These are phyloP conservation scores for Parauchenoglanis ngamensis DNA, from an alignment of 2,797 vertebrate genomes.

Conservation along the genomic window DNA sequence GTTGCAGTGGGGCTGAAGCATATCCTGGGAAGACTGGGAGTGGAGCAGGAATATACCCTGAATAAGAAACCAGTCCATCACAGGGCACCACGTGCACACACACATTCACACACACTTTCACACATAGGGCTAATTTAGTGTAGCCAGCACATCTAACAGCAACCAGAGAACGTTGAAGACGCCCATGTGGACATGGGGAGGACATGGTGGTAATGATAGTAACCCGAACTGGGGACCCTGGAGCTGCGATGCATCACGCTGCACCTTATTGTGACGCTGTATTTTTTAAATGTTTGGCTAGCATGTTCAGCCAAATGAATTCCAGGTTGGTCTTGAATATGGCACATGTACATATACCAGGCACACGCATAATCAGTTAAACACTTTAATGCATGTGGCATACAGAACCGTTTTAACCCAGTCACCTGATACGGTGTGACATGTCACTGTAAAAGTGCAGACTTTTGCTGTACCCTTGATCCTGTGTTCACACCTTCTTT, in stretches of 20 bases:
- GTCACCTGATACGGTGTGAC: conserved; percentile 27
- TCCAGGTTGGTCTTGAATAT: not conserved
- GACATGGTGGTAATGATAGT: not conserved
- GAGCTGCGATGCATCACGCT: not conserved
- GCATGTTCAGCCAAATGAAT: not conserved
- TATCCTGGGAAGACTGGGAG: not conserved
- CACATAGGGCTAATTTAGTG: not conserved
- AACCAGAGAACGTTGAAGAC: not conserved
- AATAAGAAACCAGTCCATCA: not conserved
- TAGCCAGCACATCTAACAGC: not conserved
- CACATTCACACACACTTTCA: not conserved
- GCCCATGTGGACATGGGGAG: not conserved
- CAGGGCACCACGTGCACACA: not conserved
- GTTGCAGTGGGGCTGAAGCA: not conserved
- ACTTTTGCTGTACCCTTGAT: conserved; percentile 59
- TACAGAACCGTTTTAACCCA: conserved; percentile 1
- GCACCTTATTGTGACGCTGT: not conserved
- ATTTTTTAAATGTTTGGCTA: not conserved
- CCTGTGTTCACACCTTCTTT: conserved; percentile 69
- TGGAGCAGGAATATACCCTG: not conserved
- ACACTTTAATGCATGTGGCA: conserved; percentile 19
- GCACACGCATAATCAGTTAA: not conserved
- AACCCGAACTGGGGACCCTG: not conserved
- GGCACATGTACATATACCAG: not conserved
- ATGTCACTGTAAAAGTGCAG: conserved; percentile 33